Base-by-base conservation (phyloP, 1,140 invertebrate species). In the Matsumurasca onukii region DNA sequence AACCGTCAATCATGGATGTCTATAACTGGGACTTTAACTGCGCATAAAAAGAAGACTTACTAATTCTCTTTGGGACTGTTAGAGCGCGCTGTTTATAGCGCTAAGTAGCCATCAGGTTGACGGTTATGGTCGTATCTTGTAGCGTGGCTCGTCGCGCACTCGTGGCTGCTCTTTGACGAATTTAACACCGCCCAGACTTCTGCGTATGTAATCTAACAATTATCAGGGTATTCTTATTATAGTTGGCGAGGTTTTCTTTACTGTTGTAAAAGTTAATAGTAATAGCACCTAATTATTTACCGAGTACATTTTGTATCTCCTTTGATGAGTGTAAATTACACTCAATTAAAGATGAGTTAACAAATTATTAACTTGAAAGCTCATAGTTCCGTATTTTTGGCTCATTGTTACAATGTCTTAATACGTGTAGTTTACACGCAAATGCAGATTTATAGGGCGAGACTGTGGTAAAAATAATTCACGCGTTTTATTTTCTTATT, bases 121-220 rank as follows among this genome's bases (percentile, higher is more conserved):
- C 49, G 5, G 49, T 52, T 52, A 52, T 52, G 49, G 3, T 22
- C 22, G 49, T 52, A 15, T 12, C 49, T 52, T 52, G 22, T 24
- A 13, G 49, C 49, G 20, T 52, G 49, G n/a, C n/a, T n/a, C n/a
- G n/a, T n/a, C n/a, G n/a, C n/a, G n/a, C n/a, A n/a, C n/a, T n/a
- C n/a, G n/a, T n/a, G n/a, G n/a, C n/a, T n/a, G n/a, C n/a, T n/a
- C 22, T 52, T 52, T 52, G 49, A 52, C 49, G 49, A 52, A 52
- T 52, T 24, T 52, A 24, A 52, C 9, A 12, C 22, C 49, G 5
- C 49, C 3, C 49, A n/a, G 49, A 5, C 49, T 52, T 5, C 39
- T 45, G 9, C 39, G 9, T n/a, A n/a, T 45, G 9, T n/a, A 12
- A 9, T n/a, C n/a, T 12, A 12, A 12, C 9, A n/a, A 45, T n/a